phyloP scores from a whole-genome alignment of 2,113 vertebrate genomes.

The Tragulus kanchil region DNA sequence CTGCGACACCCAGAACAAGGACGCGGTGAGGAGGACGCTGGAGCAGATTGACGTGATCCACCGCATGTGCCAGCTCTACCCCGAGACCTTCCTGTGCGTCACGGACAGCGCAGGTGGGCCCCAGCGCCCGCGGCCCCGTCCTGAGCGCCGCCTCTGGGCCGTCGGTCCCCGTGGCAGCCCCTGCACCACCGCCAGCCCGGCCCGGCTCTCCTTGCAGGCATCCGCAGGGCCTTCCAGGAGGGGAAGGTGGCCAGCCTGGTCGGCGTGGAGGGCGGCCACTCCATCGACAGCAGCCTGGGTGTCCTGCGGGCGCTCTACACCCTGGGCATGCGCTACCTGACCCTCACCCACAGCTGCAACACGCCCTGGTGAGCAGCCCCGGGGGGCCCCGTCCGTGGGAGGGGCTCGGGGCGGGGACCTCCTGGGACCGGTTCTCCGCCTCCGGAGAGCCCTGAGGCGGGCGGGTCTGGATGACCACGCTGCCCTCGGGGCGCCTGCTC shows the following conservation, averaged over 20 bases:
- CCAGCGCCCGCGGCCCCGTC: accelerated
- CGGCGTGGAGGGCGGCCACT: slow-evolving; percentile 96
- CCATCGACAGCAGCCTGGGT: slow-evolving; percentile 95
- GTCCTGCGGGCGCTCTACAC: slow-evolving; percentile 93
- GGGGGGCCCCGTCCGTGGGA: accelerated
- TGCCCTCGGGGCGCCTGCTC: accelerated
- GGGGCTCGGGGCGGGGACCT: not conserved
- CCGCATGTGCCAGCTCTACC: slow-evolving; percentile 93
- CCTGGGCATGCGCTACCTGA: slow-evolving; percentile 96
- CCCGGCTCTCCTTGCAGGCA: slow-evolving; percentile 83
- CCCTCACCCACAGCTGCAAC: slow-evolving; percentile 97
- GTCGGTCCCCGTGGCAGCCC: accelerated
- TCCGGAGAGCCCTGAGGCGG: accelerated
- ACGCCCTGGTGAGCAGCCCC: slow-evolving; percentile 93
- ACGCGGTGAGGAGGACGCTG: slow-evolving; percentile 93
- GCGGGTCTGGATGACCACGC: accelerated
- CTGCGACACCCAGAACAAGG: slow-evolving; percentile 94
- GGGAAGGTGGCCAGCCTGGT: slow-evolving; percentile 94
- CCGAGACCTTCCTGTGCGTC: slow-evolving; percentile 90
- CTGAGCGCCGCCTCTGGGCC: accelerated
- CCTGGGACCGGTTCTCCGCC: not conserved
- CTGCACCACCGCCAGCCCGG: not conserved
- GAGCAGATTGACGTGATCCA: slow-evolving; percentile 97
- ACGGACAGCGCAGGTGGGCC: slow-evolving; percentile 86
- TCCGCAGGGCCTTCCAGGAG: slow-evolving; percentile 85